These are phyloP conservation scores for Dendronephthya gigantea DNA, from an alignment of 64 coral and sea anemone species.

Conservation along the genomic window DNA sequence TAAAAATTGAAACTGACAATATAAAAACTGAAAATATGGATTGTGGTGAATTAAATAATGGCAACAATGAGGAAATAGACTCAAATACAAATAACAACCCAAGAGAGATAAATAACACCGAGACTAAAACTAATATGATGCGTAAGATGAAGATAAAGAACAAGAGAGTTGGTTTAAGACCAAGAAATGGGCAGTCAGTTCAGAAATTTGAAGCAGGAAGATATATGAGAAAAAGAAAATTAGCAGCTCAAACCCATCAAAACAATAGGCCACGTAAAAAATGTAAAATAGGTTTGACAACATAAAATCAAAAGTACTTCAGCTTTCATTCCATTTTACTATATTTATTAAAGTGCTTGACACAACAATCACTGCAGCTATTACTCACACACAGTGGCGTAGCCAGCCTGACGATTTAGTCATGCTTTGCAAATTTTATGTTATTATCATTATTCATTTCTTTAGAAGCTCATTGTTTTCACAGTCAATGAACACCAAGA, in stretches of 20 bases:
- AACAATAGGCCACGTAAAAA: background rate
- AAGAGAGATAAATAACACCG: background rate
- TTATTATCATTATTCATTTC: no score
- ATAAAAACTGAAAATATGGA: background rate
- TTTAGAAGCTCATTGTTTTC: no score
- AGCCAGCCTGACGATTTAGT: no score
- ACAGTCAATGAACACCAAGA: no score
- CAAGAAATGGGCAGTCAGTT: background rate
- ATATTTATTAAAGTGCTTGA: no score
- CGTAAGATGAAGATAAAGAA: background rate
- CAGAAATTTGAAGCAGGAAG: background rate
- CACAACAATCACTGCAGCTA: no score
- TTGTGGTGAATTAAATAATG: no score
- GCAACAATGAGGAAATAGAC: no score
- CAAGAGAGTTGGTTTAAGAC: background rate
- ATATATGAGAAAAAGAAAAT: background rate
- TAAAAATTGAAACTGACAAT: background rate
- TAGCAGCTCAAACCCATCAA: background rate
- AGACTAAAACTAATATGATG: background rate
- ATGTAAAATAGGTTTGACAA: background rate
- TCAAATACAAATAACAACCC: no score
- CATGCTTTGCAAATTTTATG: no score
- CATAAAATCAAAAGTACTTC: background rate
- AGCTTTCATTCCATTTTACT: no score
- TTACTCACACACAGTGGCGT: no score